Evolutionary conservation across 2,888 invertebrate species (phyloP), one percentile per base, ranked within the genome.

Genomic region (Rutpela maculata): DNA sequence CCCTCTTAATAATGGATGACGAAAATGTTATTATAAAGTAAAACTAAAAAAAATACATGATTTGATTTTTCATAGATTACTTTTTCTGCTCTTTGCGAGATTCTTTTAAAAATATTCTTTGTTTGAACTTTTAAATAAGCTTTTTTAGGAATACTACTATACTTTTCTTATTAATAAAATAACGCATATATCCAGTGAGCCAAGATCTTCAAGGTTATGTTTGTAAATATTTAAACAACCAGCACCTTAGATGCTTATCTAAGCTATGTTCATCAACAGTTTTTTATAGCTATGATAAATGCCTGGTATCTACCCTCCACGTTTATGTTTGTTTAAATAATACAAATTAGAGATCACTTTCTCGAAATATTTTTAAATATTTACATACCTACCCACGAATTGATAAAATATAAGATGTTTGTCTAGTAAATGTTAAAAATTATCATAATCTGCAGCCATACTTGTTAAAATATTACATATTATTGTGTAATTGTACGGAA

Each of bases 171-270:
- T 7, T 63, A 63, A 17, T 17, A 63, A 15, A n/a, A n/a, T 10
- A 63, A 26, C 22, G n/a, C 31, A 63, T 63, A 63, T 63, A 38
- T 63, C 4, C 18, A 17, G 22, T 17, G 6, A 67, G 19, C 38
- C 26, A 26, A 17, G 11, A 7, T 17, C 19, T 67, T 67, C 59
- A 70, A 31, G 38, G 59, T 65, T 65, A 59, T 57, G 38, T 59
- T 18, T 35, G 69, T 69, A 59, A 59, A 59, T 69, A 69, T 69
- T 69, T 69, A 69, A 59, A 57, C 59, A 69, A 19, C 38, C 59
- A 31, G 31, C 26, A 59, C 59, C 57, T 35, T n/a, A 59, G 38
- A 65, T 38, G 43, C 38, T 35, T 69, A 69, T 69, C 69, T 69
- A 15, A 69, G 31, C 35, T 59, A 69, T 63, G 7, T 31, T 63